Base-by-base conservation (phyloP, 2,797 vertebrate genomes). In the Eulemur albifrons region DNA sequence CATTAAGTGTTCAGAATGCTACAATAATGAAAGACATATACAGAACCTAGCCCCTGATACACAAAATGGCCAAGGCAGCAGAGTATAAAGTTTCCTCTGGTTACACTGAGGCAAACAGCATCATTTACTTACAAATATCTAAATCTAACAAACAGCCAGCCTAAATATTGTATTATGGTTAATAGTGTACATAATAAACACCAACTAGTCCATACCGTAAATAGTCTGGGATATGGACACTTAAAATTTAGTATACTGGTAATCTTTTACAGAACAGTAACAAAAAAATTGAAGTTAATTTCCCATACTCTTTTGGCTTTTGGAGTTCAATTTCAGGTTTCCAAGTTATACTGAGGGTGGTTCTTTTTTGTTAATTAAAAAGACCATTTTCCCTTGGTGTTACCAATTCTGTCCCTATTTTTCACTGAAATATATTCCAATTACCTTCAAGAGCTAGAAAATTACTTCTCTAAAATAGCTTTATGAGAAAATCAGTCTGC, bases 401-500 rank as follows among this genome's bases (percentile, higher is more conserved):
- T 96, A 94, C 18, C 50, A 96, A 88, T 93, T 94, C n/a, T 88
- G 21, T 80, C 3, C 38, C 35, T 40, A 5, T 76, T 96, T 96
- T 61, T 89, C 73, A 90, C 50, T 92, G 79, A 97, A 92, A 88
- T 54, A 90, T 48, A 82, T 85, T 92, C 57, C 57, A 80, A 76
- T 90, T 85, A 94, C 32, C 43, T 94, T 90, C 17, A 84, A 94
- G 57, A 95, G 50, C 61, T 70, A 57, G 52, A 95, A 92, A 90
- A 95, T 80, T 54, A 90, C 27, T 85, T 63, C 20, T 92, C 25
- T 84, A 95, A 95, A 94, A 92, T 12, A 85, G 35, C 59, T 93
- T 97, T 81, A 93, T 84, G 70, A 95, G 25, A 97, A 84, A 94
- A 93, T 94, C 20, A 95, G 76, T 59, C 40, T 90, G 30, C 23